These are phyloP conservation scores for Agelastica alni DNA, from an alignment of 2,888 invertebrate species.

Conservation along the genomic window DNA sequence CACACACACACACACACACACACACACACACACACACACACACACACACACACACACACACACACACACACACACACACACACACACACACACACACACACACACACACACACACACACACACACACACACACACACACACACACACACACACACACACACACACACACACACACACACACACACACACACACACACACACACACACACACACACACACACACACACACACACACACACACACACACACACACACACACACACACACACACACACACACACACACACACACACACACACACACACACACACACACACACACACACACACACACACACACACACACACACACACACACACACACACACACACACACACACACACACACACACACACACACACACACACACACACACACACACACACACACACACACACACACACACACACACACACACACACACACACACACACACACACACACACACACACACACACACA, in stretches of 20 bases:
- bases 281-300: neutral
- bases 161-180: neutral
- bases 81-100: conserved; percentile 5
- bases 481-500: neutral
- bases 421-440: too few relatives aligned
- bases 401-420: neutral
- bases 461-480: neutral
- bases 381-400: neutral
- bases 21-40: neutral
- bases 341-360: neutral
- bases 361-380: neutral
- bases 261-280: neutral
- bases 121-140: neutral
- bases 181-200: neutral
- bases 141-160: neutral
- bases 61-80: conserved; percentile 4
- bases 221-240: neutral
- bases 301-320: neutral
- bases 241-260: neutral
- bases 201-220: neutral
- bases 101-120: conserved; percentile 1
- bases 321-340: too few relatives aligned
- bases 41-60: too few relatives aligned
- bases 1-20: conserved; percentile 1
- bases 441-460: neutral